Conservation (phyloP, 1,140 invertebrate species). For the Zelostemma sp. region DNA sequence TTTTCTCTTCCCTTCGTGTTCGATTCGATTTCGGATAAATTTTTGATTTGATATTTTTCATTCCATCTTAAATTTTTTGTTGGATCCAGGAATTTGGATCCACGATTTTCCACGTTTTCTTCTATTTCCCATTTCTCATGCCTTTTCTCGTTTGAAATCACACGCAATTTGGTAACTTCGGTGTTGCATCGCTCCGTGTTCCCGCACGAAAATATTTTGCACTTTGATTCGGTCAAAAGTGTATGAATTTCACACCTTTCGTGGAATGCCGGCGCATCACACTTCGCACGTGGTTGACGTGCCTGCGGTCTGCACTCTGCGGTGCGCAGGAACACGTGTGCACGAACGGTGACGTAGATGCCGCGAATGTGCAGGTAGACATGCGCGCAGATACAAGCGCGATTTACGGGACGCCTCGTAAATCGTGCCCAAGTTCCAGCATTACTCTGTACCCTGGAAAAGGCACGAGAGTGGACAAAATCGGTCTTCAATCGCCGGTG, state of each 20-base stretch:
- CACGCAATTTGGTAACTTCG: conserved; percentile 10
- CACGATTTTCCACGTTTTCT: too few relatives aligned
- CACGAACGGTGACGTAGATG: conserved; percentile 5
- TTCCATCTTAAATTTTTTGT: too few relatives aligned
- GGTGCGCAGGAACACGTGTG: conserved; percentile 18
- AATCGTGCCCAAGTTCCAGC: conserved; percentile 34
- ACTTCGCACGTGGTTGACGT: conserved; percentile 34
- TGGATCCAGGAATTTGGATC: too few relatives aligned
- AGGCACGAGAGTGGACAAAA: conserved; percentile 6
- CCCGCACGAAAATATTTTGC: conserved; percentile 28
- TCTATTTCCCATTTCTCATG: too few relatives aligned
- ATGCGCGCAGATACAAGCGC: conserved; percentile 19
- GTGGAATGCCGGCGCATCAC: conserved; percentile 17
- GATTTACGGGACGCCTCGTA: conserved; percentile 52
- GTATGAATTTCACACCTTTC: conserved; percentile 45
- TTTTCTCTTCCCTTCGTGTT: too few relatives aligned
- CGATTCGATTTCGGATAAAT: too few relatives aligned
- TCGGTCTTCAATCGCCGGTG: conserved; percentile 28
- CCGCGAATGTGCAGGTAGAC: conserved; percentile 11
- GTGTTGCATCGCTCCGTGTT: conserved; percentile 25
- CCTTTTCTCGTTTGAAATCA: conserved; percentile 12
- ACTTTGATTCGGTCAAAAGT: conserved; percentile 28
- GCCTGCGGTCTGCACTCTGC: conserved; percentile 31
- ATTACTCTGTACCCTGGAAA: conserved; percentile 14
- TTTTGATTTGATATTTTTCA: too few relatives aligned